Base-by-base conservation (phyloP, 2,888 invertebrate species). In the Pyrgus malvae region DNA sequence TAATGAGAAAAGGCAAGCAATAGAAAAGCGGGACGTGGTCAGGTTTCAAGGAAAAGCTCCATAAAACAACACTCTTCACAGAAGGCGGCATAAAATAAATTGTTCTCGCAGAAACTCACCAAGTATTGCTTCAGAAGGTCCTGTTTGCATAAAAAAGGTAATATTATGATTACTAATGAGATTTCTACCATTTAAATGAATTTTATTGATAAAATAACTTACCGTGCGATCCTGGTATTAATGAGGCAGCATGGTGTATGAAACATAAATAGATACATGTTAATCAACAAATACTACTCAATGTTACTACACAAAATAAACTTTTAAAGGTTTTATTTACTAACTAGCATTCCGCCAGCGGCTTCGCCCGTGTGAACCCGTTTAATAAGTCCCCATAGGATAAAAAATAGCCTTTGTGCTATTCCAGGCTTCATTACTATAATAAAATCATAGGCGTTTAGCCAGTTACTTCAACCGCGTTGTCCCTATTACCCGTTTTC, bases 81-180 rank as follows among this genome's bases (percentile, higher is more conserved):
- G 6, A 33, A 31, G 12, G 2, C 33, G 31, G 19, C 7, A 19
- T 11, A 29, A 38, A 44, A 8, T 5, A 12, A 19, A n/a, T 21
- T 11, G 12, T 31, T 14, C 5, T 2, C 0, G 3, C n/a, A n/a
- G 0, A 9, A 41, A 76, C 88, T 83, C 72, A 90, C 90, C 83
- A 83, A 62, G 65, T 87, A 76, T 59, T 72, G 70, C 66, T 74
- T 76, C 61, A 77, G 65, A 17, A 92, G 79, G 71, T 93, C 93
- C 93, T 93, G 76, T 59, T 55, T 51, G 74, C 71, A 72, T 73
- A 70, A 68, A 76, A 33, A 78, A 71, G 58, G 6, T 6, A 63
- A 65, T 57, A 61, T 65, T 64, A 57, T 46, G 59, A 51, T 62
- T 58, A 66, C 57, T 63, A 21, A 9, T 46, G 48, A n/a, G n/a